phyloP scores from a whole-genome alignment of 2,888 invertebrate genomes.

The Hyles lineata region DNA sequence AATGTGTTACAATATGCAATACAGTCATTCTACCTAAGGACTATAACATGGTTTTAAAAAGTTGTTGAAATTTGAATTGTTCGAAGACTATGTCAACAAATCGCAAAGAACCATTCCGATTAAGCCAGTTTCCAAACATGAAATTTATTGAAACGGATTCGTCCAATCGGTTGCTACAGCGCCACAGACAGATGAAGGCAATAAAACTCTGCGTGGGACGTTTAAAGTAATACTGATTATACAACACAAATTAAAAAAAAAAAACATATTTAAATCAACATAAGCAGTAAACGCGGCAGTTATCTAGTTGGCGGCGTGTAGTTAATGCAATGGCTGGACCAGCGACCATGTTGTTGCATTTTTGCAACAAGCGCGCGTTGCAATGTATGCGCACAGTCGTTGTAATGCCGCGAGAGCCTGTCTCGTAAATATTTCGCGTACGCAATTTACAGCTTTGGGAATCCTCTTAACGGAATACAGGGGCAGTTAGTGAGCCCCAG shows the following conservation, averaged over 20 bases:
- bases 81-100: not conserved
- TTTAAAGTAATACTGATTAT: not conserved
- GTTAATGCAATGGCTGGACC: slow-evolving; percentile 52
- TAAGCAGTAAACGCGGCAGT: slow-evolving; percentile 40
- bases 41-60: no score
- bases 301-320: slow-evolving; percentile 56
- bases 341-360: slow-evolving; percentile 62
- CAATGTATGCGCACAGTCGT: slow-evolving; percentile 73
- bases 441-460: slow-evolving; percentile 82
- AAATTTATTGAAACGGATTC: not conserved
- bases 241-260: not conserved
- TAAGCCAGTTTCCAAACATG: not conserved
- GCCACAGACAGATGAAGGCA: not conserved
- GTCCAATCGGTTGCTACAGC: not conserved
- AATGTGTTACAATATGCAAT: no score
- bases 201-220: not conserved
- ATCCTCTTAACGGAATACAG: slow-evolving; percentile 82
- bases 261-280: slow-evolving; percentile 11
- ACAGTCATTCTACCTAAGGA: no score
- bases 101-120: not conserved
- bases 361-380: slow-evolving; percentile 70
- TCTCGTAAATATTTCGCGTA: slow-evolving; percentile 82
- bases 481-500: slow-evolving; percentile 76
- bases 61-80: no score
- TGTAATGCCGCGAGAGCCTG: slow-evolving; percentile 79